Base-by-base conservation (phyloP, 2,888 invertebrate species). In the Therioaphis trifolii region DNA sequence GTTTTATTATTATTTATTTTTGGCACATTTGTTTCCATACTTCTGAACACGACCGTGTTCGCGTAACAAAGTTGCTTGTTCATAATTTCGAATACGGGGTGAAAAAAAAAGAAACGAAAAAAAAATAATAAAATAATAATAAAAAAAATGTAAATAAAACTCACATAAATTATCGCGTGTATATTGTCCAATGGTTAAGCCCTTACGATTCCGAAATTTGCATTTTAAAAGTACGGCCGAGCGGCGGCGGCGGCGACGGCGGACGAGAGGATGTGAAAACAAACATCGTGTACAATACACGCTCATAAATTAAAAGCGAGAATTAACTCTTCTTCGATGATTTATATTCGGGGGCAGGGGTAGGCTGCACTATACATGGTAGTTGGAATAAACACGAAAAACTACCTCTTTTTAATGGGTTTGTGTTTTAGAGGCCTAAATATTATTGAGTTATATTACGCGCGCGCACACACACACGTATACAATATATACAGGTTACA, bases 311-410 rank as follows among this genome's bases (percentile, higher is more conserved):
- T 74, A 74, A 74, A 40, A 40, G 40, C 35, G 35, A 55, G 40
- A 74, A 74, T 74, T 74, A 74, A 55, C 74, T 74, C 74, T 58
- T 74, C 55, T 74, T 58, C 55, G 24, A 74, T 58, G 55, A 74
- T 74, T 74, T 74, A 58, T 55, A 18, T 40, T 74, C 21, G 35
- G n/a, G 11, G 7, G n/a, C n/a, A n/a, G n/a, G n/a, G n/a, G n/a
- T n/a, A n/a, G n/a, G n/a, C 11, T 18, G 5, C 24, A 52, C 21
- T 49, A 24, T 71, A 18, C n/a, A 21, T n/a, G 9, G 18, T 5
- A 18, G 29, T n/a, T 35, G 14, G 15, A 21, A 74, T 52, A 29
- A 52, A 74, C 21, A 35, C 14, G 21, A 72, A 72, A n/a, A 46
- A 52, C 14, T 21, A 18, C 2, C 24, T 24, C 3, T 24, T 69